phyloP scores from a whole-genome alignment of 2,888 invertebrate genomes.

The Brachypterus glaber region DNA sequence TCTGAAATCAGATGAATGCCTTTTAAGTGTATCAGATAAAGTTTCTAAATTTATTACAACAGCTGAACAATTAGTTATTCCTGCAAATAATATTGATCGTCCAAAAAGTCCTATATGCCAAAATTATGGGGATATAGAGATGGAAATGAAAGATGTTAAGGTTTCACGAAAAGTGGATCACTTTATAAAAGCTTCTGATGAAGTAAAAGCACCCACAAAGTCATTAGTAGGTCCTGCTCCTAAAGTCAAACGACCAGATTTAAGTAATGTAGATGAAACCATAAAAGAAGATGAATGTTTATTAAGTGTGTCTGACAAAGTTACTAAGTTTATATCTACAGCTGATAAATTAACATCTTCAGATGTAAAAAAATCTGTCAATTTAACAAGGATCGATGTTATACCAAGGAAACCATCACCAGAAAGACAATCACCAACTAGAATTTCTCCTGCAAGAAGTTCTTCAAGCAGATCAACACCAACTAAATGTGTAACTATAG shows the following conservation, averaged over 20 bases:
- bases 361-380: constrained; percentile 21
- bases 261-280: constrained; percentile 25
- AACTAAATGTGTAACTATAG: constrained; percentile 25
- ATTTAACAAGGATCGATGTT: constrained; percentile 25
- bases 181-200: constrained; percentile 32
- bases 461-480: no score
- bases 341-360: constrained; percentile 47
- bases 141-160: constrained; percentile 39
- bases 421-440: constrained; percentile 18
- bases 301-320: constrained; percentile 56
- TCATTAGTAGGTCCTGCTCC: constrained; percentile 15
- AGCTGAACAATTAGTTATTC: constrained; percentile 37
- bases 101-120: constrained; percentile 33
- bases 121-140: constrained; percentile 27
- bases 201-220: constrained; percentile 18
- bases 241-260: constrained; percentile 23
- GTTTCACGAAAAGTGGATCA: constrained; percentile 48
- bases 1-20: constrained; percentile 51
- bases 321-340: constrained; percentile 53
- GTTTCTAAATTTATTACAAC: constrained; percentile 56
- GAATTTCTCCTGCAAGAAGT: constrained; percentile 8
- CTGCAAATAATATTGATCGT: constrained; percentile 25
- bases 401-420: constrained; percentile 14
- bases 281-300: constrained; percentile 46
- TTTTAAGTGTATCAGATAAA: constrained; percentile 59